Conservation (phyloP, 2,888 invertebrate species). For the Allygus modestus region DNA sequence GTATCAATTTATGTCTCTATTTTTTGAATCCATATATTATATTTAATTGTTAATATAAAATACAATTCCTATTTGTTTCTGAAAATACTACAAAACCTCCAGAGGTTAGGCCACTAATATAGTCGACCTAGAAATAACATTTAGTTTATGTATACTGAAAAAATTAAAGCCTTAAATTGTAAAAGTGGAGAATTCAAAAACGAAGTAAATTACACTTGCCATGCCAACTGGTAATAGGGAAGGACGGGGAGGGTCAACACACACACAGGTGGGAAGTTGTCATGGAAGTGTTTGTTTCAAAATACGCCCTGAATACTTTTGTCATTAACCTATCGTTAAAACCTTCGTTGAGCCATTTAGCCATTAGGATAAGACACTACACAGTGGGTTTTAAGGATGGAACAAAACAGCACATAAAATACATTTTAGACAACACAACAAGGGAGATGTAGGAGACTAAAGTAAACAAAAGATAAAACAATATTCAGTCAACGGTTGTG, state of each 20-base stretch:
- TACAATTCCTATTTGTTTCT: background rate
- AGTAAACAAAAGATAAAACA: constrained; percentile 28
- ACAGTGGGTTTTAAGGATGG: constrained; percentile 45
- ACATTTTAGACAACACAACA: constrained; percentile 63
- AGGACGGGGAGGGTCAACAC: constrained; percentile 69
- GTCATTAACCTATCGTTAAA: background rate
- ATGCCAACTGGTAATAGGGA: constrained; percentile 63
- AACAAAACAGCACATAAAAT: constrained; percentile 61
- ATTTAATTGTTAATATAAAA: no score
- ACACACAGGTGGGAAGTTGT: constrained; percentile 74
- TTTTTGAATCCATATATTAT: no score
- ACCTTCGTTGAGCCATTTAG: constrained; percentile 38
- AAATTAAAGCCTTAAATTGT: constrained; percentile 33
- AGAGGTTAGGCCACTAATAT: constrained; percentile 43
- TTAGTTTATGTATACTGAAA: constrained; percentile 44
- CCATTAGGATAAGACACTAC: constrained; percentile 44
- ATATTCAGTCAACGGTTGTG: constrained; percentile 24
- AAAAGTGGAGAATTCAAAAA: constrained; percentile 61
- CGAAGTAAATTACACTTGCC: constrained; percentile 63
- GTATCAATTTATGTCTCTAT: no score
- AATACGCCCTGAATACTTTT: constrained; percentile 1
- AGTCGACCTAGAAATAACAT: constrained; percentile 44
- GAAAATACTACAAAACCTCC: constrained; percentile 39
- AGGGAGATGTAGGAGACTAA: constrained; percentile 48
- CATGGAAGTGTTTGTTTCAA: constrained; percentile 74